These are phyloP conservation scores for Ophiodon elongatus DNA, from an alignment of 2,113 vertebrate genomes.

Conservation along the genomic window DNA sequence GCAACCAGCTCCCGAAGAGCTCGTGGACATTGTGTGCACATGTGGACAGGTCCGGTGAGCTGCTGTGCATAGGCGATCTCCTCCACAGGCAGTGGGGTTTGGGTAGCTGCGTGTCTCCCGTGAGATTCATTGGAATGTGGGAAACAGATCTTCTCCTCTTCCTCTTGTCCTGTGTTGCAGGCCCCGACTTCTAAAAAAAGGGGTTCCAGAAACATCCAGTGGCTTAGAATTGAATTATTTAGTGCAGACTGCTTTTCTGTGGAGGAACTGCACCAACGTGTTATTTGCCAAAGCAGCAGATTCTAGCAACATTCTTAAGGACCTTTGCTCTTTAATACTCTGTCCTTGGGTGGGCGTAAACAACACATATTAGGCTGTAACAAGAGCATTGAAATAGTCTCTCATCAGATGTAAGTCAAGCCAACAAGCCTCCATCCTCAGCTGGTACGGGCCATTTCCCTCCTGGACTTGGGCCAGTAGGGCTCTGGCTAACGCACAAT, in stretches of 20 bases:
- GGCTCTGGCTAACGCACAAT: constrained; percentile 44
- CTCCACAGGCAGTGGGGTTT: constrained; percentile 40
- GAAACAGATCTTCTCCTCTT: constrained; percentile 35
- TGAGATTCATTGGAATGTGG: constrained; percentile 63
- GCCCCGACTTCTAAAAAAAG: background rate
- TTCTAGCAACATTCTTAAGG: background rate
- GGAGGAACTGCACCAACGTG: constrained; percentile 1
- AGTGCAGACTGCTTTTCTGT: background rate
- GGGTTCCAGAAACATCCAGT: background rate
- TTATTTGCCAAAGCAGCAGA: background rate
- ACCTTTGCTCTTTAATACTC: background rate
- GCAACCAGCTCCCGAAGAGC: background rate
- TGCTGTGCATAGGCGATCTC: background rate
- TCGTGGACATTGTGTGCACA: background rate
- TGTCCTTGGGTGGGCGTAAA: background rate
- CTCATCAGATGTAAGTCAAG: constrained; percentile 23
- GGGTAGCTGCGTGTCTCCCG: constrained; percentile 38
- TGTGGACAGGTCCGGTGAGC: background rate
- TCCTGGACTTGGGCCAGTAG: constrained; percentile 29
- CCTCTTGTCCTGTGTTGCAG: constrained; percentile 8
- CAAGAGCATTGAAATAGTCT: constrained; percentile 19
- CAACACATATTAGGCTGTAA: background rate
- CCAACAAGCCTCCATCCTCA: constrained; percentile 12
- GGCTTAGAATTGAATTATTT: constrained; percentile 22
- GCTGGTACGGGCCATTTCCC: constrained; percentile 25